A percentile compares a stretch with the other conserved stretches of the same genome.
Evolutionary conservation across 2,888 invertebrate genomes (phyloP).

Genomic region (Pandemis cinnamomeana): DNA sequence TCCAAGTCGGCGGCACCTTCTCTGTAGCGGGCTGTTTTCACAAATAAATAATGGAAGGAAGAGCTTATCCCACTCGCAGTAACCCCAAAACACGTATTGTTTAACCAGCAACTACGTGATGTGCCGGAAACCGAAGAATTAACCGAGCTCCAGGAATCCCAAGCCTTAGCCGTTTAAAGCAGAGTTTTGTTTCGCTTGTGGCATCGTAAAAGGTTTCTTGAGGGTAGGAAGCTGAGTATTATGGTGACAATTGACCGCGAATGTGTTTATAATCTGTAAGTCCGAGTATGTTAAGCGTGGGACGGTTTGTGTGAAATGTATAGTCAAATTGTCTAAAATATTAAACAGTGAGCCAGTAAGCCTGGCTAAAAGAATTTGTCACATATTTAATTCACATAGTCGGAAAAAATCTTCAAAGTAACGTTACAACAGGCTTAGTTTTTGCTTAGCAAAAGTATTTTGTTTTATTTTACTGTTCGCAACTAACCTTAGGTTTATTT

Average conservation of each 20-base stretch:
- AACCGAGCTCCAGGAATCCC: not conserved
- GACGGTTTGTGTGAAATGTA: not conserved
- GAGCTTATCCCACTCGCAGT: slow-evolving; percentile 46
- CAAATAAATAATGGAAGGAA: slow-evolving; percentile 51
- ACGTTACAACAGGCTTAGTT: no score
- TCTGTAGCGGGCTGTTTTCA: slow-evolving; percentile 47
- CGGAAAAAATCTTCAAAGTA: no score
- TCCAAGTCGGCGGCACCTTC: slow-evolving; percentile 44
- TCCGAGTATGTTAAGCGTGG: slow-evolving; percentile 12
- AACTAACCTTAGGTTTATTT: not conserved
- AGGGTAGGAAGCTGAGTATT: slow-evolving; percentile 36
- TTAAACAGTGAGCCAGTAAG: not conserved
- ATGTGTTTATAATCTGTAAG: slow-evolving; percentile 40
- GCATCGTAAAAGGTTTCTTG: slow-evolving; percentile 14
- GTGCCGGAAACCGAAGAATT: slow-evolving; percentile 33
- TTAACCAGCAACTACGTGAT: slow-evolving; percentile 45
- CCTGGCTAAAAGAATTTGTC: no score
- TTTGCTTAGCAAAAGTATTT: no score
- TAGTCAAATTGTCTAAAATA: not conserved
- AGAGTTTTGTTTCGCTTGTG: slow-evolving; percentile 1
- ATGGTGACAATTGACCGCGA: slow-evolving; percentile 40
- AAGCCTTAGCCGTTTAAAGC: not conserved
- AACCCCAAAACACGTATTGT: slow-evolving; percentile 50
- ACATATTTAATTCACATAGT: no score
- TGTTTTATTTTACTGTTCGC: no score